Evolutionary conservation across 2,888 invertebrate species (phyloP), one percentile per base, ranked within the genome.

Genomic region (Sarcophaga carnaria): DNA sequence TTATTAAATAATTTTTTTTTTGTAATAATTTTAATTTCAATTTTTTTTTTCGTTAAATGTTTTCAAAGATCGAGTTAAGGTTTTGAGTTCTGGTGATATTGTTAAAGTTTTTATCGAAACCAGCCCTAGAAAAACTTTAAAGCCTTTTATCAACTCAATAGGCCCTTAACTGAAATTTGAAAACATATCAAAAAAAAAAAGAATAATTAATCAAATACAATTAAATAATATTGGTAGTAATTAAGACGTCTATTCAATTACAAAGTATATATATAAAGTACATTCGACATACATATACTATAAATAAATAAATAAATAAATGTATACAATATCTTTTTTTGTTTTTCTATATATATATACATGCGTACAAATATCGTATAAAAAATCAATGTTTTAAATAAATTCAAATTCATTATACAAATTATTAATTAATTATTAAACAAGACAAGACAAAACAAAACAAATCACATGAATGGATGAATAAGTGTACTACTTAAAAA

Each of bases 401-500:
- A 67, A 79, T n/a, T 71, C n/a, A 71, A 20, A 75, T 60, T 78
- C 69, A 78, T 82, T 76, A 77, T 71, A 74, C 8, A 71, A 27
- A 37, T 37, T 37, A 37, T 54, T 63, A 14, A 37, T 71, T 27
- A 25, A 27, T 64, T 64, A 45, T 64, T 45, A 76, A 22, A 75
- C 17, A 75, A 37, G 49, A 22, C 71, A 37, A 75, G 47, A 80
- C 45, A 54, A 66, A 72, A 17, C 76, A 66, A 62, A n/a, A 64
- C n/a, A 37, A 47, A 66, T 77, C n/a, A 62, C 60, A 62, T 78
- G 72, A n/a, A 78, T 67, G 78, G 67, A 83, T 67, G 72, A 83
- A 87, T 87, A 87, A 87, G 87, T 87, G 87, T 87, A 87, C 87
- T 84, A 78, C 77, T 62, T 66, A 60, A 67, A 67, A 59, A 37